These are phyloP conservation scores for Petromus typicus DNA, from an alignment of 2,113 vertebrate species.

Conservation along the genomic window DNA sequence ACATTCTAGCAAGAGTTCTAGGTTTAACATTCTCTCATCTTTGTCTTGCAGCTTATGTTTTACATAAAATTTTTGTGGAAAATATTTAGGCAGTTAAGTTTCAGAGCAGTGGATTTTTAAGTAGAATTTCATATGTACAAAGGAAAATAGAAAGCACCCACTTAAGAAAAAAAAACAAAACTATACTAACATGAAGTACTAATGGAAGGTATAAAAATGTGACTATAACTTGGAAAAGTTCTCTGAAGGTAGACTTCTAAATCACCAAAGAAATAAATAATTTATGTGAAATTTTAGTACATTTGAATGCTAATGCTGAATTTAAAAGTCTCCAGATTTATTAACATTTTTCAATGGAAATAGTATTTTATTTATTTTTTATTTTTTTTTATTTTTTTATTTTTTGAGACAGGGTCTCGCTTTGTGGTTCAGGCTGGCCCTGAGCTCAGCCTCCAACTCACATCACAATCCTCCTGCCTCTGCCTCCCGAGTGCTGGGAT, in stretches of 20 bases:
- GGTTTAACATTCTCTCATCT: neutral
- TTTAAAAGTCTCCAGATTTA: neutral
- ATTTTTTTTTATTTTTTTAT: too few relatives aligned
- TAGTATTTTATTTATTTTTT: neutral
- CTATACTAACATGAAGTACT: neutral
- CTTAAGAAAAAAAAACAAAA: neutral
- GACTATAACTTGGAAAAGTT: neutral
- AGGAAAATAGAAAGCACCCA: neutral
- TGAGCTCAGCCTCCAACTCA: too few relatives aligned
- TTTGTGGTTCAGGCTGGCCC: too few relatives aligned
- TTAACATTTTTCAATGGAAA: neutral
- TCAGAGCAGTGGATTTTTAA: neutral
- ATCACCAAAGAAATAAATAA: neutral
- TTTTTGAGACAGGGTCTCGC: too few relatives aligned
- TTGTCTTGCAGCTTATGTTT: constrained; percentile 3
- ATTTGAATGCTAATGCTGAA: neutral
- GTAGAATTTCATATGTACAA: neutral
- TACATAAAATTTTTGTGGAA: neutral
- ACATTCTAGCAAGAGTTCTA: neutral
- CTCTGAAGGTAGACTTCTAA: neutral
- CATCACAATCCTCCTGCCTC: too few relatives aligned
- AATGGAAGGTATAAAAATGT: neutral
- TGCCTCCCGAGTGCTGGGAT: too few relatives aligned
- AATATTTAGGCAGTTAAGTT: neutral
- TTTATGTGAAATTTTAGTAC: neutral